Percentiles rank a stretch among this genome's conserved stretches.
Evolutionary conservation across 1,140 invertebrate species (phyloP).

Genomic region (Hyles vespertilio): DNA sequence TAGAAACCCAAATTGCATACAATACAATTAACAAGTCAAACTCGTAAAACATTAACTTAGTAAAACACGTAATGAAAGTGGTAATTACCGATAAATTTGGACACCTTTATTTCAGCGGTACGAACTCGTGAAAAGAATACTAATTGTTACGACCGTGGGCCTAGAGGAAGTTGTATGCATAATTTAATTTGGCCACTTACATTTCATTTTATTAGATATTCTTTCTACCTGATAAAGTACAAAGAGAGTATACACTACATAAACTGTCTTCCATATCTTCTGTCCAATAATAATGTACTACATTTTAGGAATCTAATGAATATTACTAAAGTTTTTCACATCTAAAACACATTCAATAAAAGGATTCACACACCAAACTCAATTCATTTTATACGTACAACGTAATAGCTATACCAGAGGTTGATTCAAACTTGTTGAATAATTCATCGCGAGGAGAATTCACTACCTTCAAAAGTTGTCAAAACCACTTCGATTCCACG

Average conservation of each 20-base stretch:
- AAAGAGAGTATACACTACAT: no score
- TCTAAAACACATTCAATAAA: no score
- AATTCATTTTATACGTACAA: background rate
- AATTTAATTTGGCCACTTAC: background rate
- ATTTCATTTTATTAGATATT: no score
- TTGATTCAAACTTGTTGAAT: background rate
- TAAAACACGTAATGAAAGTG: background rate
- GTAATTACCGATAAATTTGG: constrained; percentile 18
- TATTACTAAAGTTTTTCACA: no score
- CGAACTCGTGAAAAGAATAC: constrained; percentile 10
- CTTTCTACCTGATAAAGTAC: no score
- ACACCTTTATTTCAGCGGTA: constrained; percentile 10
- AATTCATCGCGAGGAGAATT: background rate
- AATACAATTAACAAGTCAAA: no score
- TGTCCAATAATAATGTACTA: no score
- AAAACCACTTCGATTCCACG: background rate
- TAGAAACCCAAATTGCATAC: no score
- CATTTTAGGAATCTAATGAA: no score
- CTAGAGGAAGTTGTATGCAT: no score
- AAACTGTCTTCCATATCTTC: no score
- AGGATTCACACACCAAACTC: background rate
- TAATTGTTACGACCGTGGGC: constrained; percentile 9
- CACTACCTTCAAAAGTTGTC: background rate
- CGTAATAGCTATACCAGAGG: background rate
- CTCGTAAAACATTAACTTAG: no score